A percentile compares a stretch with the other conserved stretches of the same genome.
Conservation (phyloP, 2,888 invertebrate genomes). For the Chouioia cunea region DNA sequence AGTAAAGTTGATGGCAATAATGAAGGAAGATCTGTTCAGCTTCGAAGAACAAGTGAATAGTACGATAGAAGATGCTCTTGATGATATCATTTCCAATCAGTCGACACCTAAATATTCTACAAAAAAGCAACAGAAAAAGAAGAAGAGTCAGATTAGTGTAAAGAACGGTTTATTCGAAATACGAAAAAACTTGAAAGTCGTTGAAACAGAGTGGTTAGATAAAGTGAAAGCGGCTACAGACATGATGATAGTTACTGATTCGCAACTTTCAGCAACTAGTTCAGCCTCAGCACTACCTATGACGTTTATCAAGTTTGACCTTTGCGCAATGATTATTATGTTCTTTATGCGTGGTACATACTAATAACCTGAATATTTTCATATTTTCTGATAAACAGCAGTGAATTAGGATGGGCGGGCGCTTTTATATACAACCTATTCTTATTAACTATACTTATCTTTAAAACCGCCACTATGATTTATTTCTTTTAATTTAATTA, state of each 20-base stretch:
- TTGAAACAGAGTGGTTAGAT: constrained; percentile 48
- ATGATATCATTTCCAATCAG: constrained; percentile 45
- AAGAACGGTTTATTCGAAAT: constrained; percentile 51
- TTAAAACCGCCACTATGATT: too few species aligned
- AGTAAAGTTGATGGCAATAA: constrained; percentile 24
- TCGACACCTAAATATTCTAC: constrained; percentile 48
- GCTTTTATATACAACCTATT: too few species aligned
- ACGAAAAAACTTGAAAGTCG: constrained; percentile 46
- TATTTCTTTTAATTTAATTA: too few species aligned
- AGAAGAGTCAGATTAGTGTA: constrained; percentile 32
- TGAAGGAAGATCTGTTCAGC: constrained; percentile 46
- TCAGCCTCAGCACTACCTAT: background rate
- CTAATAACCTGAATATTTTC: too few species aligned
- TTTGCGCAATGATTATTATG: too few species aligned
- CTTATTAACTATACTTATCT: too few species aligned
- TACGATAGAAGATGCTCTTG: constrained; percentile 44
- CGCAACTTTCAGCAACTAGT: background rate
- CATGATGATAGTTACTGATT: constrained; percentile 26
- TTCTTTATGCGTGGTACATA: too few species aligned
- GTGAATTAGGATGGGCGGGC: too few species aligned
- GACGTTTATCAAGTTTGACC: too few species aligned
- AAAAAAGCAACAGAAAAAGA: constrained; percentile 37
- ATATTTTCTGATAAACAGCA: too few species aligned
- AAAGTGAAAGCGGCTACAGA: constrained; percentile 28
- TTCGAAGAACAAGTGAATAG: constrained; percentile 49